These are phyloP conservation scores for Neolamprologus falcicula DNA, from an alignment of 2,113 vertebrate species.

Conservation along the genomic window DNA sequence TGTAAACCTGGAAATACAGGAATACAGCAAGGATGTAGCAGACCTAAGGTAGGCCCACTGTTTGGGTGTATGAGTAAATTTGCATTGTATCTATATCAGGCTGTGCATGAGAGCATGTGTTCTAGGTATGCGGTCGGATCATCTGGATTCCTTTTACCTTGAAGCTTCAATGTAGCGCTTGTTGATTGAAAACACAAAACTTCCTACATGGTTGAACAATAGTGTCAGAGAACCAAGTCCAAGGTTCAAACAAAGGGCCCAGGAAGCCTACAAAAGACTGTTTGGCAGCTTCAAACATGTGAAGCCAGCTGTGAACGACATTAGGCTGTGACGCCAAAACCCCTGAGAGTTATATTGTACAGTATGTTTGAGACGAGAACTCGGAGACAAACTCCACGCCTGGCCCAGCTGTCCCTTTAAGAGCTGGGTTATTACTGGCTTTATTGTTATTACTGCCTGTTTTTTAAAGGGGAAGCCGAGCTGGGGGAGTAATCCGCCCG, in stretches of 20 bases:
- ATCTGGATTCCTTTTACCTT: slow-evolving; percentile 11
- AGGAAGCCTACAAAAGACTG: slow-evolving; percentile 38
- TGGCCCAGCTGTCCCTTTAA: slow-evolving; percentile 38
- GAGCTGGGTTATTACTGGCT: slow-evolving; percentile 40
- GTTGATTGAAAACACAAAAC: slow-evolving; percentile 47
- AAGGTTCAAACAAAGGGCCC: slow-evolving; percentile 51
- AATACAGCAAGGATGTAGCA: not conserved
- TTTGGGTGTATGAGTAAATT: not conserved
- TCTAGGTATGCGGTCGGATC: not conserved
- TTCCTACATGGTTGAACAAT: slow-evolving; percentile 58
- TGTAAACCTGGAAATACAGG: slow-evolving; percentile 49
- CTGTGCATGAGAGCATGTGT: not conserved
- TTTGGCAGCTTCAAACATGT: slow-evolving; percentile 46
- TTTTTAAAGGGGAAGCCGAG: slow-evolving; percentile 47
- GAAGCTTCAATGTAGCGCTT: not conserved
- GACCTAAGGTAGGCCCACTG: not conserved
- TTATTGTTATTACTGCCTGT: slow-evolving; percentile 64
- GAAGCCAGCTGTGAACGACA: slow-evolving; percentile 65
- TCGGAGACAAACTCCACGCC: not conserved
- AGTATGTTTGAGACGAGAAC: slow-evolving; percentile 19
- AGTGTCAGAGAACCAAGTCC: not conserved
- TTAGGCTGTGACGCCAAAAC: slow-evolving; percentile 14
- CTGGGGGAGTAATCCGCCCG: slow-evolving; percentile 62
- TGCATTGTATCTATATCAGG: not conserved
- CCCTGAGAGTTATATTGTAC: slow-evolving; percentile 3